phyloP scores from a whole-genome alignment of 2,888 invertebrate species.

The Camponotus fellah region DNA sequence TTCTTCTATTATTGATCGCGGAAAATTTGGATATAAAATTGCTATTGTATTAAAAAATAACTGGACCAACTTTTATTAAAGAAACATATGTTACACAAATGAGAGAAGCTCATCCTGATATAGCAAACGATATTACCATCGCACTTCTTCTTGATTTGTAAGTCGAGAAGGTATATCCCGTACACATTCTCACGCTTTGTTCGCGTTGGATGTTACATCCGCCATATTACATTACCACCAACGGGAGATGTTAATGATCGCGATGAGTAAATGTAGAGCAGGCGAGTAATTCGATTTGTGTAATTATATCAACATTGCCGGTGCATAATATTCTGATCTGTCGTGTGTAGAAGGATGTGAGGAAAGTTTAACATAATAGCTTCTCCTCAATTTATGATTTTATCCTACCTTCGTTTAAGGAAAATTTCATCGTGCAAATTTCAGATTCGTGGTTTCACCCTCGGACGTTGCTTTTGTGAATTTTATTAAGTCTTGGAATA shows the following conservation, averaged over 20 bases:
- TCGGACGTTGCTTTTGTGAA: neutral
- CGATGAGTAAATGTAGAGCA: conserved; percentile 40
- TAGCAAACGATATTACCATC: conserved; percentile 22
- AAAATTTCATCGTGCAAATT: neutral
- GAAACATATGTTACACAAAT: neutral
- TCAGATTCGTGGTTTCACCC: neutral
- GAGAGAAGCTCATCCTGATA: neutral
- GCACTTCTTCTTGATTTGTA: conserved; percentile 15
- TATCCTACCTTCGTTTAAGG: neutral
- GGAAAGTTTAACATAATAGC: neutral
- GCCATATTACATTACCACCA: conserved; percentile 40
- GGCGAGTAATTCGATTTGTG: conserved; percentile 22
- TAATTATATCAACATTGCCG: conserved; percentile 28
- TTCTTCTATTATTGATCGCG: conserved; percentile 18
- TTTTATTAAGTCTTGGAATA: neutral
- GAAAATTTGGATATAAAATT: neutral
- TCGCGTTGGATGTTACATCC: conserved; percentile 37
- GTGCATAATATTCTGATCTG: conserved; percentile 19
- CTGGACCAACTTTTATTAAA: conserved; percentile 9
- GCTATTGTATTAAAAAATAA: neutral
- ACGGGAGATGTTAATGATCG: conserved; percentile 36
- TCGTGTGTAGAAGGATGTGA: neutral
- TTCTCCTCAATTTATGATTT: neutral
- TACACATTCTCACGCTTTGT: conserved; percentile 33
- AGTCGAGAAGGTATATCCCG: conserved; percentile 19